Evolutionary conservation across 2,797 vertebrate genomes (phyloP).

Genomic region (Brachyalestes nurse): DNA sequence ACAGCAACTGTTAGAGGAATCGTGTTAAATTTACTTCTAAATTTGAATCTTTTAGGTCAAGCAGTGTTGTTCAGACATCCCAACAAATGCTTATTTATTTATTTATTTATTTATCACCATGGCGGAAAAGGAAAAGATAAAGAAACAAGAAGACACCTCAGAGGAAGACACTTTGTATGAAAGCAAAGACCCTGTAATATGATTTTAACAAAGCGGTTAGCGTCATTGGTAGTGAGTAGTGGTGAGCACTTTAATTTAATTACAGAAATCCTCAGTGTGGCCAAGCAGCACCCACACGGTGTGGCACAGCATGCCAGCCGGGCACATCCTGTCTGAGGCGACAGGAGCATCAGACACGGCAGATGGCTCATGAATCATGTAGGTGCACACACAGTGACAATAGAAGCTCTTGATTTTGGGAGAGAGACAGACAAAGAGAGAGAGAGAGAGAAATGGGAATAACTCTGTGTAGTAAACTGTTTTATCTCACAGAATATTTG

Average conservation of each 20-base stretch:
- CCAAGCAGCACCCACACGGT: conserved; percentile 69
- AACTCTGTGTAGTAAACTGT: conserved; percentile 5
- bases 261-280: conserved; percentile 77
- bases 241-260: conserved; percentile 80
- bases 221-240: conserved; percentile 45
- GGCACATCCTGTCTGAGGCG: conserved; percentile 78
- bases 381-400: conserved; percentile 70
- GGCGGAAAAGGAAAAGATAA: not conserved
- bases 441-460: conserved; percentile 26
- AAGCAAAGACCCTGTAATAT: conserved; percentile 24
- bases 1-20: not conserved
- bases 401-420: conserved; percentile 73
- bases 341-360: conserved; percentile 79
- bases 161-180: not conserved
- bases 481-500: not conserved
- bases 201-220: conserved; percentile 38
- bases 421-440: conserved; percentile 55
- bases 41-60: not conserved
- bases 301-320: conserved; percentile 71
- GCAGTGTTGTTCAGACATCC: not conserved
- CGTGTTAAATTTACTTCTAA: not conserved
- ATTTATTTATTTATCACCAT: not conserved
- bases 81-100: not conserved
- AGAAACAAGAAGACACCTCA: not conserved
- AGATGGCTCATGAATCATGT: conserved; percentile 85